phyloP scores from a whole-genome alignment of 2,888 invertebrate genomes.

The Girardia tigrina region DNA sequence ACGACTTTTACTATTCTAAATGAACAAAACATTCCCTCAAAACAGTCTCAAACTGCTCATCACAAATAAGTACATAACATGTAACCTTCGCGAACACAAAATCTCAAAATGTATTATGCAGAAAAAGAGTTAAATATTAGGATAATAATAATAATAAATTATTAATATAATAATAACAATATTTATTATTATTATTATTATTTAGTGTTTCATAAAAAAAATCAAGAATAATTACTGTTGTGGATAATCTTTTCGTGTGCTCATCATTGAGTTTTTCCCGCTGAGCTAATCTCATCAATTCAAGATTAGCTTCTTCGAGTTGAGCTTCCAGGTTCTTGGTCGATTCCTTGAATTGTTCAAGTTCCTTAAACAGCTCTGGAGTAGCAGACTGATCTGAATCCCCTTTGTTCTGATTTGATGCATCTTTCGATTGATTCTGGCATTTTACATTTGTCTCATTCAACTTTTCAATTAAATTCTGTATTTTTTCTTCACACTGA shows the following conservation, averaged over 20 bases:
- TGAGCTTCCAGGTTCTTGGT: constrained; percentile 39
- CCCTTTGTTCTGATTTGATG: not conserved
- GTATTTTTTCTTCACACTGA: constrained; percentile 18
- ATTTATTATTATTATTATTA: too few species aligned
- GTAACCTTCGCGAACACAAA: too few species aligned
- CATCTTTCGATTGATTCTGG: not conserved
- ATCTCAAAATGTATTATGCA: too few species aligned
- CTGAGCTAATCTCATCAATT: constrained; percentile 45
- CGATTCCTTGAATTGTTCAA: constrained; percentile 24
- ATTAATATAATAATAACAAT: too few species aligned
- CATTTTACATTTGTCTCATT: constrained; percentile 1
- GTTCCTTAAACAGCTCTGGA: constrained; percentile 21
- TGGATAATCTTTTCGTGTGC: constrained; percentile 83
- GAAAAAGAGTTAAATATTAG: too few species aligned
- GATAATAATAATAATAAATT: too few species aligned
- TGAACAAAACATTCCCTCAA: too few species aligned
- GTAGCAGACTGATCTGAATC: constrained; percentile 7
- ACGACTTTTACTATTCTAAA: too few species aligned
- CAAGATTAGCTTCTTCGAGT: constrained; percentile 31
- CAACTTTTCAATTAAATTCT: not conserved
- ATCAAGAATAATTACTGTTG: constrained; percentile 62
- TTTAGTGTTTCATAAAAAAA: too few species aligned
- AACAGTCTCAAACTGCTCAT: too few species aligned
- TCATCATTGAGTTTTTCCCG: constrained; percentile 94
- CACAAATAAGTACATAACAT: too few species aligned